A percentile compares a stretch with the other conserved stretches of the same genome.
Conservation (phyloP, 2,888 invertebrate species). For the Sipunculus nudus region DNA sequence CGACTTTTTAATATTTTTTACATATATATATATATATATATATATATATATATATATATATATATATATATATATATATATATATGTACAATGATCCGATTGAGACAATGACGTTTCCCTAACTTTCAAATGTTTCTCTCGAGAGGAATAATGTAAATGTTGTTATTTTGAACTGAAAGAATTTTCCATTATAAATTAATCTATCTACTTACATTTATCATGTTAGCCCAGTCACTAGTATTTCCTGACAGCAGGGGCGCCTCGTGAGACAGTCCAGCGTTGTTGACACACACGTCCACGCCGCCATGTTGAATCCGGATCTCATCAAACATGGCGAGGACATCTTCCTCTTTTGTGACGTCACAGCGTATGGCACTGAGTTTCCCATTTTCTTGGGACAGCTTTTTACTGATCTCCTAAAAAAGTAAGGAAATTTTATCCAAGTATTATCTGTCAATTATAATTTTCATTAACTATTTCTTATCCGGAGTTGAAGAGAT, state of each 20-base stretch:
- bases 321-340: slow-evolving; percentile 46
- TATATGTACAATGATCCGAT: no score
- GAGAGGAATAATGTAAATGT: no score
- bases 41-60: no score
- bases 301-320: neutral
- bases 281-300: neutral
- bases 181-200: neutral
- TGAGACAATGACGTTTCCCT: no score
- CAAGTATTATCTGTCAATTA: no score
- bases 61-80: no score
- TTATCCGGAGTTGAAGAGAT: no score
- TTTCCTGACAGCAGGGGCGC: neutral
- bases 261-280: neutral
- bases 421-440: neutral
- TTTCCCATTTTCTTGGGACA: slow-evolving; percentile 42
- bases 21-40: no score
- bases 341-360: slow-evolving; percentile 70
- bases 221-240: neutral
- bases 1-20: no score
- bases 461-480: no score
- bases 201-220: neutral
- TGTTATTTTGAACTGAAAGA: neutral
- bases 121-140: no score
- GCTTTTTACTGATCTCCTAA: slow-evolving; percentile 35
- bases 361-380: slow-evolving; percentile 68